Evolutionary conservation across 2,113 vertebrate genomes (phyloP), one percentile per base, ranked within the genome.

Genomic region (Anseranas semipalmata): DNA sequence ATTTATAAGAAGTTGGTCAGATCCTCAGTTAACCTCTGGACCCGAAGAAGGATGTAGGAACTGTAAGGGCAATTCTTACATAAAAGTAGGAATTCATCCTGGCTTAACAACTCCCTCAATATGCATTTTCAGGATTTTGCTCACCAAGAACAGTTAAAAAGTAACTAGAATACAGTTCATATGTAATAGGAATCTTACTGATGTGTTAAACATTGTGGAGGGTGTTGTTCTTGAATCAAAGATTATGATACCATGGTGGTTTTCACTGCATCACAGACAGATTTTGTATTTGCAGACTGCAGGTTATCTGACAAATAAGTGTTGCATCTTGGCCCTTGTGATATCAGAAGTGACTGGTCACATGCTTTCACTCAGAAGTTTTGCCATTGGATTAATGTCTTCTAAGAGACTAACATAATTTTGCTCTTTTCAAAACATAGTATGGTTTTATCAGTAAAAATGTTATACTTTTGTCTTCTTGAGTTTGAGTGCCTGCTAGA

Each of bases 121-220:
- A 32, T 15, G 7, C 52, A 48, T 74, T 88, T 94, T 87, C 39
- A 41, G 24, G 46, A 60, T 85, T 85, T 96, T 92, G 32, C 79
- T 74, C 86, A 46, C 45, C 60, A 71, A 71, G 77, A 94, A 84
- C 30, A 28, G 95, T 97, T 97, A 96, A 97, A 97, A 95, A 94
- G 72, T 93, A 93, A 56, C 81, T 60, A 93, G 82, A 85, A 92
- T 59, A n/a, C 41, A 39, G 87, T 93, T 96, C 70, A 81, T 94
- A 79, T 74, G 25, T 83, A 89, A 71, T 37, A 89, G 78, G 28
- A 77, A 41, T 33, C 58, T 59, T 39, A 91, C 35, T 65, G 93
- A 86, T 70, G 82, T 62, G 93, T 95, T 94, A 96, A 95, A 87
- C 85, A 66, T 97, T 92, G 85, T 85, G 82, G 53, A 94, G 93